Conservation (phyloP, 2,797 vertebrate genomes). For the Setipinna tenuifilis region DNA sequence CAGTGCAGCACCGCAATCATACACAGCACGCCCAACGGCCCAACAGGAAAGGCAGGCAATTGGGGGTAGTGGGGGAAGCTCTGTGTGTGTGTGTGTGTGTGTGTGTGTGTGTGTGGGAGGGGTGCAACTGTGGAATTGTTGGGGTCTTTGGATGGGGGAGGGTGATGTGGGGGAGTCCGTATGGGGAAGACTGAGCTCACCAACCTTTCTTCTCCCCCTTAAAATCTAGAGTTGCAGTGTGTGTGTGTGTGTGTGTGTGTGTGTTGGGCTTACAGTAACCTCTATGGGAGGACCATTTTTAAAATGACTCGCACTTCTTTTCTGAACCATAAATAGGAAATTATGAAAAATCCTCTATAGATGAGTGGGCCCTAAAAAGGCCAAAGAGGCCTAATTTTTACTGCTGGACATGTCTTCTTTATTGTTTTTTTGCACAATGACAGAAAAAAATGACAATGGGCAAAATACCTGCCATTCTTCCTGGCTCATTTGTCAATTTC, state of each 20-base stretch:
- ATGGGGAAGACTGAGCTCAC: not conserved
- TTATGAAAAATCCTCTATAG: constrained; percentile 26
- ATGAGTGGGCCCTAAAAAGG: constrained; percentile 22
- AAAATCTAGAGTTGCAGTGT: not conserved
- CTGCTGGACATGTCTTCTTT: not conserved
- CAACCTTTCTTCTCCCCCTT: not conserved
- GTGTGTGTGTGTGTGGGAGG: not conserved
- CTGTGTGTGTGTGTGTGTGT: not conserved
- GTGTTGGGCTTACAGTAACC: constrained; percentile 6
- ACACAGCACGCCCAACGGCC: constrained; percentile 61
- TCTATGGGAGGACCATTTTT: not conserved
- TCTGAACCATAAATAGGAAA: not conserved
- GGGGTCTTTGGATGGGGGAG: not conserved
- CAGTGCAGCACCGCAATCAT: constrained; percentile 66
- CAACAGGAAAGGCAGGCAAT: constrained; percentile 51
- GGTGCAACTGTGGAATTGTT: not conserved
- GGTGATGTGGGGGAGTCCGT: too few relatives aligned
- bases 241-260: not conserved
- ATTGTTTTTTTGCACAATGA: constrained; percentile 13
- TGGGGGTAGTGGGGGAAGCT: not conserved
- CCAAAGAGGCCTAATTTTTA: not conserved
- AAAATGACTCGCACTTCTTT: not conserved
- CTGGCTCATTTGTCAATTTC: constrained; percentile 41
- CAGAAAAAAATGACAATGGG: not conserved
- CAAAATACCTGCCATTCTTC: constrained; percentile 27